Conservation (phyloP, 2,113 vertebrate species). For the Eolophus roseicapilla region DNA sequence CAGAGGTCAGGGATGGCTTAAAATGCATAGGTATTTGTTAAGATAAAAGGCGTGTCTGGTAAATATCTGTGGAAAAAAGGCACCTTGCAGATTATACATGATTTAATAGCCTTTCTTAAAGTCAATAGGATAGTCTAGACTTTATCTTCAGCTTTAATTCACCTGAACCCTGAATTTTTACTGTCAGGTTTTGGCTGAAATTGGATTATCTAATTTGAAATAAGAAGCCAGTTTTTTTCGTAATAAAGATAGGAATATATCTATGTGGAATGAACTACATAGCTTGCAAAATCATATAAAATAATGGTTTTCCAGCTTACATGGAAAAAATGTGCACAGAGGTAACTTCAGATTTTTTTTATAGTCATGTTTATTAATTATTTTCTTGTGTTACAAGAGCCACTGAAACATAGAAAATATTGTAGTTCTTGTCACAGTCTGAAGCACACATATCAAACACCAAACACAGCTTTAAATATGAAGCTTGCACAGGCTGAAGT, state of each 20-base stretch:
- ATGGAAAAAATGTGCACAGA: not conserved
- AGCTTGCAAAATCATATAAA: not conserved
- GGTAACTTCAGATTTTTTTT: not conserved
- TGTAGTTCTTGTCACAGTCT: not conserved
- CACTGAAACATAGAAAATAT: not conserved
- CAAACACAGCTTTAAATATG: not conserved
- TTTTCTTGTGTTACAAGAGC: not conserved
- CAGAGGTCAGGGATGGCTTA: not conserved
- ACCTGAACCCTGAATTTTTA: not conserved
- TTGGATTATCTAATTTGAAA: not conserved
- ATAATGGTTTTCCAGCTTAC: not conserved
- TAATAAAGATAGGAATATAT: not conserved
- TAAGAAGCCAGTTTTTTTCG: not conserved
- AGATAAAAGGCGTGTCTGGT: fast-evolving
- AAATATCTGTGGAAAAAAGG: not conserved
- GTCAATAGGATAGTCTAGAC: not conserved
- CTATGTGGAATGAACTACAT: not conserved
- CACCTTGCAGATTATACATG: not conserved
- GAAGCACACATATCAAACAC: not conserved
- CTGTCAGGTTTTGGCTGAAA: not conserved
- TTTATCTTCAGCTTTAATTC: not conserved
- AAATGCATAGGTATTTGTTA: not conserved
- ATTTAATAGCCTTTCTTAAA: not conserved
- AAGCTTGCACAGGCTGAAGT: not conserved
- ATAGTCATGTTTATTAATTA: not conserved